Conservation (phyloP, 2,113 vertebrate genomes). For the Clarias gariepinus region DNA sequence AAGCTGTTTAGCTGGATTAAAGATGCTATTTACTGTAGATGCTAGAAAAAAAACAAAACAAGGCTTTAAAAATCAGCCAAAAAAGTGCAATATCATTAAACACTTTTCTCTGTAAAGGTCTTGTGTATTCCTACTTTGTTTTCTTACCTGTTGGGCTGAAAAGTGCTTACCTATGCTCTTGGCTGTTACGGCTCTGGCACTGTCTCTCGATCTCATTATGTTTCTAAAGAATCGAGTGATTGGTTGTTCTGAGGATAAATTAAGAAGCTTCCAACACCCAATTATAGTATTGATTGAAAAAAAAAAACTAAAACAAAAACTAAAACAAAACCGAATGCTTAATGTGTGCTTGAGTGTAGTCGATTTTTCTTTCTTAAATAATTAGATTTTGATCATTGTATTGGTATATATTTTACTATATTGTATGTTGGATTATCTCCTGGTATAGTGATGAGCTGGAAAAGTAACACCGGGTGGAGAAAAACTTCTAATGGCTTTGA, state of each 20-base stretch:
- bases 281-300: constrained; percentile 43
- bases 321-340: constrained; percentile 45
- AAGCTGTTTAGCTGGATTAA: background rate
- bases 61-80: background rate
- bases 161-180: constrained; percentile 8
- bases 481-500: constrained; percentile 63
- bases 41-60: background rate
- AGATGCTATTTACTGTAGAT: background rate
- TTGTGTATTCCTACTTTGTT: background rate
- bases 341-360: constrained; percentile 30
- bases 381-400: constrained; percentile 64
- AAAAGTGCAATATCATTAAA: background rate
- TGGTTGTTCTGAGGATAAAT: constrained; percentile 52
- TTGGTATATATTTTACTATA: constrained; percentile 68
- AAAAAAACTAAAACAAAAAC: too few relatives aligned
- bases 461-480: constrained; percentile 64
- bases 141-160: background rate
- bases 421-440: constrained; percentile 64
- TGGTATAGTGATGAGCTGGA: constrained; percentile 66
- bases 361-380: constrained; percentile 52
- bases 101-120: too few relatives aligned
- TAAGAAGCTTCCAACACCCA: constrained; percentile 59
- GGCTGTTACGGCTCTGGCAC: background rate
- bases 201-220: constrained; percentile 38
- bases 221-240: constrained; percentile 55